Conservation (phyloP, 2,888 invertebrate species). For the Barypeithes pellucidus region DNA sequence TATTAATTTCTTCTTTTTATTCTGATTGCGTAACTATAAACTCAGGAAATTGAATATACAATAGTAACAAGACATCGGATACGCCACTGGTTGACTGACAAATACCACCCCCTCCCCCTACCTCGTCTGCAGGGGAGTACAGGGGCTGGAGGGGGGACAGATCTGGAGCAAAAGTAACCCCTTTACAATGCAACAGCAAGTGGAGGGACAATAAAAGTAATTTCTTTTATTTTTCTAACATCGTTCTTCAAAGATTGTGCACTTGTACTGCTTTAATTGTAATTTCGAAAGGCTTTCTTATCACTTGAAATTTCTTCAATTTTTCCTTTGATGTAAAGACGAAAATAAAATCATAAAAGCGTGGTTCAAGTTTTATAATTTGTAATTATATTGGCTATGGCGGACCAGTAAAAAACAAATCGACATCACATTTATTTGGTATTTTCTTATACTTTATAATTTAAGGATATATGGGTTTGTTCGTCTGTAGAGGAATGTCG, state of each 20-base stretch:
- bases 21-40: too few relatives aligned
- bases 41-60: too few relatives aligned
- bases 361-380: conserved; percentile 16
- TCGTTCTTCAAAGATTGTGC: conserved; percentile 64
- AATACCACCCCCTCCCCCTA: conserved; percentile 67
- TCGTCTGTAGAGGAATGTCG: too few relatives aligned
- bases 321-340: conserved; percentile 51
- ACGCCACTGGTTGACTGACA: conserved; percentile 58
- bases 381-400: conserved; percentile 11
- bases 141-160: conserved; percentile 31
- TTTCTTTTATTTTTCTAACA: conserved; percentile 64
- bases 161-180: conserved; percentile 61
- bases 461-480: too few relatives aligned
- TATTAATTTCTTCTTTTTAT: too few relatives aligned
- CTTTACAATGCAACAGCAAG: conserved; percentile 65
- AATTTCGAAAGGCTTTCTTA: conserved; percentile 65
- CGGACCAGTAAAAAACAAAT: background rate
- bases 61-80: too few relatives aligned
- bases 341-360: conserved; percentile 16
- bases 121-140: conserved; percentile 34
- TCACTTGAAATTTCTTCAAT: conserved; percentile 60
- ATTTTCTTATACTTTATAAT: background rate
- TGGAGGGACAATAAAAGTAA: conserved; percentile 68
- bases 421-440: background rate
- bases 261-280: conserved; percentile 60